These are phyloP conservation scores for Pampus argenteus DNA, from an alignment of 2,797 vertebrate species.

Conservation along the genomic window DNA sequence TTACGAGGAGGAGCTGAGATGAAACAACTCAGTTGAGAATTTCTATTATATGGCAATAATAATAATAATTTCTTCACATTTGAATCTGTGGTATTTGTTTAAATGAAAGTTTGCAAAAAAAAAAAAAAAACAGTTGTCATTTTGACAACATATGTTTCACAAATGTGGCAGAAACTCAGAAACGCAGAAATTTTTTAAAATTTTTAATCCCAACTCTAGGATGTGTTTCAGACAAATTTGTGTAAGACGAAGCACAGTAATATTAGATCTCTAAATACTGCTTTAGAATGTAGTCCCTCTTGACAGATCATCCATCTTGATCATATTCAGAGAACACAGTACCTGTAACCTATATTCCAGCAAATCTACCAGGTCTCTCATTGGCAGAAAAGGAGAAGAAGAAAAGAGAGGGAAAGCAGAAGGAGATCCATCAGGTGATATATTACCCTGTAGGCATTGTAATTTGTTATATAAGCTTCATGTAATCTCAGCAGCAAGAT, in stretches of 20 bases:
- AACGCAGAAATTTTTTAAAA: not conserved
- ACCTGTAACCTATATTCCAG: constrained; percentile 72
- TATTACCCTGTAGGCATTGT: constrained; percentile 85
- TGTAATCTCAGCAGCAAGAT: constrained; percentile 88
- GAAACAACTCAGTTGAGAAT: not conserved
- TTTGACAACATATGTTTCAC: not conserved
- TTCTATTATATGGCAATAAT: not conserved
- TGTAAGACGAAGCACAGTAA: constrained; percentile 30
- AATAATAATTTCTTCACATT: not conserved
- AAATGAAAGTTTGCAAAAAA: not conserved
- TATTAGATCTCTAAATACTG: constrained; percentile 47
- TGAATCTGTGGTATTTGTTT: not conserved
- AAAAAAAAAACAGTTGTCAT: not conserved
- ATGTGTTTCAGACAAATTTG: constrained; percentile 7
- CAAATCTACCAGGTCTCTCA: constrained; percentile 61
- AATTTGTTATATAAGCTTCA: constrained; percentile 90
- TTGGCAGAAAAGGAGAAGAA: constrained; percentile 64
- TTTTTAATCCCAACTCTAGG: not conserved
- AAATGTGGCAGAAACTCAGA: not conserved
- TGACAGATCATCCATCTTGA: constrained; percentile 69
- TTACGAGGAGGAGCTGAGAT: constrained; percentile 7
- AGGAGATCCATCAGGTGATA: constrained; percentile 83
- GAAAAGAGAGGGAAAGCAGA: constrained; percentile 68
- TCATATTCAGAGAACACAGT: constrained; percentile 68
- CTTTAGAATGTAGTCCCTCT: constrained; percentile 48